Base-by-base conservation (phyloP, 2,797 vertebrate species). In the Sarcoramphus papa region DNA sequence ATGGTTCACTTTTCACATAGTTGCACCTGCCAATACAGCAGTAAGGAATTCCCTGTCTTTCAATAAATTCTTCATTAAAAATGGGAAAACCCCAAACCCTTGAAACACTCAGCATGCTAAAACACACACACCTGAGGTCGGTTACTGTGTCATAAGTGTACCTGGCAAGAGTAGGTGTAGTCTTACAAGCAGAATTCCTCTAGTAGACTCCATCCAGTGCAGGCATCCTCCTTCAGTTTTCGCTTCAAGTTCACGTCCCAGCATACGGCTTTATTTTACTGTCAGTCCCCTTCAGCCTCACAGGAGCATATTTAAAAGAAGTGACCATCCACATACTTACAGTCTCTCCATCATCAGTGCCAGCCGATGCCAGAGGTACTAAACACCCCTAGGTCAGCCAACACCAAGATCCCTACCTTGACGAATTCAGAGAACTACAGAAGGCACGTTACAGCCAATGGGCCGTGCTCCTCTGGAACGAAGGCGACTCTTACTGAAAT, bases 311-410 rank as follows among this genome's bases (percentile, higher is more conserved):
- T 15, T 9, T 31, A 24, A 51, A 41, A 19, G 8, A 41, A 19
- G 8, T 13, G 30, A 53, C 63, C 41, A 57, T 7, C 13, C 7
- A 7, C 1, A 0, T 24, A 30, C 37, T 11, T 14, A 5, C 14
- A 4, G 6, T 14, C 40, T 40, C 51, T 22, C 47, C 22, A 2
- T 9, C 21, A 13, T 6, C 19, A 3, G 14, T 22, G 10, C n/a
- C 40, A 41, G 43, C 56, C 62, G n/a, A 27, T 17, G 22, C 41
- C 20, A 41, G 59, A 19, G 23, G 18, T 21, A 73, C 43, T 6
- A 9, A 56, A 25, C 3, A 1, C 30, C 18, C 33, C 24, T 35
- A 27, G 9, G 21, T 40, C 63, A 15, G 15, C 35, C 69, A 60
- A 10, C 28, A 30, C 31, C 20, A 14, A 2, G 6, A 65, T 23